Base-by-base conservation (phyloP, 2,888 invertebrate genomes). In the Drosophila fungiperda region DNA sequence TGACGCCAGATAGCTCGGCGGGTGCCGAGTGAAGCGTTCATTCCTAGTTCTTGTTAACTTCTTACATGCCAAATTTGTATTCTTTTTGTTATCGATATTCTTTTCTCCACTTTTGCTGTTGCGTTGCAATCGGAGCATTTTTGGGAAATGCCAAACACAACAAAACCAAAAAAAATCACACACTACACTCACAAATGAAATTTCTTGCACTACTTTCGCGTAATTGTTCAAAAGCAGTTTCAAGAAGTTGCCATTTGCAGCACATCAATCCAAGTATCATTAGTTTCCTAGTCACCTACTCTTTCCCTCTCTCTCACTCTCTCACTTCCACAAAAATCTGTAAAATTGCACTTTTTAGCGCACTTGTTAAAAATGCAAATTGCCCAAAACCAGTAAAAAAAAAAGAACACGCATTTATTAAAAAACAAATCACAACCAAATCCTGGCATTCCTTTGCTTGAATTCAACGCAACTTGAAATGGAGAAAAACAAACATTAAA, bases 1-100 rank as follows among this genome's bases (percentile, higher is more conserved):
- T 96, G 90, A 96, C 96, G 8, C 96, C 96, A 89, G 95, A 95
- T 89, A 95, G 95, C 92, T 95, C 95, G 23, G 94, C 93, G 35
- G 93, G 93, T 6, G 93, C 93, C 32, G 93, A 93, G 78, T 93
- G 90, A 87, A 67, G 26, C 40, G 40, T 32, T 45, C 33, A 57
- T 35, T 32, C 32, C 20, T 50, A 49, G 57, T 35, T 57, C 53
- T 29, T 38, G 55, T 55, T 29, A 72, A 84, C 89, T 86, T 89
- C 89, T 65, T 73, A 86, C 87, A 90, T 89, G 90, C 83, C 83
- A 90, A 89, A 90, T 84, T 81, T 60, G 33, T 33, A 40, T 40
- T 29, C 9, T 38, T 40, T 55, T 40, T 55, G 54, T 29, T 42
- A 40, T 57, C 20, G 40, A 15, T 57, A 32, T 20, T 57, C 20